phyloP scores from a whole-genome alignment of 2,797 vertebrate species.

The Anguilla anguilla region DNA sequence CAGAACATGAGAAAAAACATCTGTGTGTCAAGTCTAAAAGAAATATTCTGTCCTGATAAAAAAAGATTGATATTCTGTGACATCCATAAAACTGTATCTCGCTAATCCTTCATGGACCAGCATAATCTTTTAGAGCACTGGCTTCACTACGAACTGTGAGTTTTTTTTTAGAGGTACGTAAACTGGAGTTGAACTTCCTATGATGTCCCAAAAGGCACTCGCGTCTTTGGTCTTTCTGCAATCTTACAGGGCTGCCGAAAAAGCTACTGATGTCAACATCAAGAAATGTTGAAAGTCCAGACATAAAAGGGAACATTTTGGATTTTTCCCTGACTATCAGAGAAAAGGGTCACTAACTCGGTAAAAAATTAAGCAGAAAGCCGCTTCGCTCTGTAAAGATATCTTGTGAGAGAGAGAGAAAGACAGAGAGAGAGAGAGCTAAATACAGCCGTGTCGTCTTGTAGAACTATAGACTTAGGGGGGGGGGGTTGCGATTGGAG shows the following conservation, averaged over 20 bases:
- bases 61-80: not conserved
- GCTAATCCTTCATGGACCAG: conserved; percentile 12
- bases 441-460: conserved; percentile 8
- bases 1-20: conserved; percentile 4
- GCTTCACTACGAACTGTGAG: not conserved
- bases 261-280: not conserved
- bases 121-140: not conserved
- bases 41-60: conserved; percentile 2
- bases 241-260: conserved; percentile 28
- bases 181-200: conserved; percentile 39
- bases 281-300: conserved; percentile 39
- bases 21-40: not conserved
- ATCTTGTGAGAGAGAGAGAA: not conserved
- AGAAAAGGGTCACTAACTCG: conserved; percentile 43
- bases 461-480: conserved; percentile 39
- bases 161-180: not conserved
- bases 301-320: conserved; percentile 38
- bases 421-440: not conserved
- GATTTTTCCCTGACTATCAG: not conserved
- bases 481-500: conserved; percentile 48
- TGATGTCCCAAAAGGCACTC: conserved; percentile 35
- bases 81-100: conserved; percentile 16
- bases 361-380: conserved; percentile 56
- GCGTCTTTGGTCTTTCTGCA: conserved; percentile 34
- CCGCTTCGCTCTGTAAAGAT: conserved; percentile 39